phyloP scores from a whole-genome alignment of 2,888 invertebrate genomes.

The Dascillus cervinus region DNA sequence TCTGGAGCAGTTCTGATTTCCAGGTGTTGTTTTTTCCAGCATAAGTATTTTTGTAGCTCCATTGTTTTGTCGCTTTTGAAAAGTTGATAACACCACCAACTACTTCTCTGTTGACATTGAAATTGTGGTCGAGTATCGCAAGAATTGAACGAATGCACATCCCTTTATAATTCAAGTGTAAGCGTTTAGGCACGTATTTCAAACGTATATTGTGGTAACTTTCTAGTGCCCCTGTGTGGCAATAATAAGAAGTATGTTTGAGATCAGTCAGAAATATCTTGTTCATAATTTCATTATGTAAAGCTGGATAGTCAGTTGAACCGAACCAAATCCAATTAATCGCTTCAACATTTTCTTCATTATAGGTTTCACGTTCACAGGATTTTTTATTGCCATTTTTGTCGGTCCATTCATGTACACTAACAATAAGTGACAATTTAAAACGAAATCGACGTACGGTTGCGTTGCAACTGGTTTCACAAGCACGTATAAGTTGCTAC shows the following conservation, averaged over 20 bases:
- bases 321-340: constrained; percentile 5
- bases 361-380: constrained; percentile 5
- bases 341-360: constrained; percentile 3
- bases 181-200: constrained; percentile 5
- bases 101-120: constrained; percentile 3
- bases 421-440: too few species aligned
- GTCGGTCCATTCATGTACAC: constrained; percentile 10
- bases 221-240: not conserved
- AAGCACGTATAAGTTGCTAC: too few species aligned
- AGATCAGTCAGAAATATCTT: constrained; percentile 1
- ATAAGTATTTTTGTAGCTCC: too few species aligned
- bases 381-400: constrained; percentile 7
- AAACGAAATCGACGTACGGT: too few species aligned
- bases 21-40: too few species aligned
- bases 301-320: constrained; percentile 7
- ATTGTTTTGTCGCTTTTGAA: too few species aligned
- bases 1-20: too few species aligned
- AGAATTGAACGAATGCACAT: constrained; percentile 3
- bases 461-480: too few species aligned
- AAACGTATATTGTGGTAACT: constrained; percentile 1
- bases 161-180: constrained; percentile 1
- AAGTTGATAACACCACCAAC: constrained; percentile 2
- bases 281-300: constrained; percentile 3
- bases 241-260: constrained; percentile 3
- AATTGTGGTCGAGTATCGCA: constrained; percentile 5